A percentile compares a stretch with the other conserved stretches of the same genome.
Conservation (phyloP, 2,113 vertebrate genomes). For the Speoplatyrhinus poulsoni region DNA sequence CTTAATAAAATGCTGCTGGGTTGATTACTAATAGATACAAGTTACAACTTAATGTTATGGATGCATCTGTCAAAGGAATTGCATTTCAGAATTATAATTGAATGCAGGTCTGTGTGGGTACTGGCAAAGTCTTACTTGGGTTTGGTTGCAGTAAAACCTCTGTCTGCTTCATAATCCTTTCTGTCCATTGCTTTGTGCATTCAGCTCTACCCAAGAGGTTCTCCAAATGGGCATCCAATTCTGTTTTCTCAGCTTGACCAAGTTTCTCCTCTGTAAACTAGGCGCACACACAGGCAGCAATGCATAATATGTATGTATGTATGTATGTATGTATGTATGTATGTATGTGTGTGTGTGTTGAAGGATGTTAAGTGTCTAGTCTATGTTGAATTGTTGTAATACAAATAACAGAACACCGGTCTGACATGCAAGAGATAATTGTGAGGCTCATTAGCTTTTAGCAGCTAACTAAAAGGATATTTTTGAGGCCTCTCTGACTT, state of each 20-base stretch:
- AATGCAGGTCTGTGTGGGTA: neutral
- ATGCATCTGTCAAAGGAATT: too few species aligned
- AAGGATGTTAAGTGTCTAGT: neutral
- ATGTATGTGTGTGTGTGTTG: neutral
- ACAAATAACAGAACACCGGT: neutral
- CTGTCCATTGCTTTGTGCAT: slow-evolving; percentile 94
- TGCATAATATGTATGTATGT: neutral
- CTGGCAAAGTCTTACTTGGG: slow-evolving; percentile 85
- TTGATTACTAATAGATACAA: too few species aligned
- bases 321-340: too few species aligned
- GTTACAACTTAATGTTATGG: too few species aligned
- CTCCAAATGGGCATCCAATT: slow-evolving; percentile 96
- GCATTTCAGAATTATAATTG: too few species aligned
- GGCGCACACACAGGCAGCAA: neutral
- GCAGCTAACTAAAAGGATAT: neutral
- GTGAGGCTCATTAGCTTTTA: neutral
- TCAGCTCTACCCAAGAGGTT: slow-evolving; percentile 94
- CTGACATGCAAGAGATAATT: neutral
- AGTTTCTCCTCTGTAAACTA: slow-evolving; percentile 99
- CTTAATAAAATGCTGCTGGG: too few species aligned
- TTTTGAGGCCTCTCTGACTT: slow-evolving; percentile 35
- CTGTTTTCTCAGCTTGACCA: slow-evolving; percentile 97
- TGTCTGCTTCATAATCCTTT: slow-evolving; percentile 96
- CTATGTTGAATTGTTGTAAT: neutral
- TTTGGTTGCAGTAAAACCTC: slow-evolving; percentile 96